phyloP scores from a whole-genome alignment of 2,888 invertebrate genomes.

The Hydroisotoma schaefferi region DNA sequence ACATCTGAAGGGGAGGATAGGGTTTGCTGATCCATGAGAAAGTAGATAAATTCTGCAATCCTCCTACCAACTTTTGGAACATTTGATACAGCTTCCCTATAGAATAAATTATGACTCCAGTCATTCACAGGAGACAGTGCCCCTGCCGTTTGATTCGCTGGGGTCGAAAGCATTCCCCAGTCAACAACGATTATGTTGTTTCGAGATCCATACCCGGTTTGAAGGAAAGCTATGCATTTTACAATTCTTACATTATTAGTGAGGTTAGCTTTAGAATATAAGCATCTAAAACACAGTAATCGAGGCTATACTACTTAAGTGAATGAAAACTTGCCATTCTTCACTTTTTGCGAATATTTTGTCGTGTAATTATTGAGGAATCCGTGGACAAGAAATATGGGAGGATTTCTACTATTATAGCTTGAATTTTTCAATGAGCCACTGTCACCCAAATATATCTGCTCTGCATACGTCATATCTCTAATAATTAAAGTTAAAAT shows the following conservation, averaged over 20 bases:
- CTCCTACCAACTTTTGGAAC: conserved; percentile 32
- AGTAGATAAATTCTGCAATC: conserved; percentile 32
- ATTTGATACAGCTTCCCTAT: conserved; percentile 31
- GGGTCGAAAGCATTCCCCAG: conserved; percentile 34
- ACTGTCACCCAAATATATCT: conserved; percentile 19
- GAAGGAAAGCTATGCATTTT: conserved; percentile 19
- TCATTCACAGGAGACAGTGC: conserved; percentile 19
- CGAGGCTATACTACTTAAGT: too few relatives aligned
- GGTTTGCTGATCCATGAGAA: conserved; percentile 20
- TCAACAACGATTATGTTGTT: conserved; percentile 33
- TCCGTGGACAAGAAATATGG: conserved; percentile 32
- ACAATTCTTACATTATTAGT: background rate
- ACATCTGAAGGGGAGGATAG: conserved; percentile 28
- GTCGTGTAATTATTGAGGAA: conserved; percentile 37
- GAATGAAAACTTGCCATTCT: conserved; percentile 38
- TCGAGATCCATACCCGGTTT: conserved; percentile 14
- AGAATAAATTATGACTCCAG: conserved; percentile 24
- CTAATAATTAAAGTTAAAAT: conserved; percentile 10
- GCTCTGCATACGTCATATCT: conserved; percentile 23
- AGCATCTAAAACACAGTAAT: too few relatives aligned
- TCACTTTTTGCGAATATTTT: conserved; percentile 27
- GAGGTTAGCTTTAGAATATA: too few relatives aligned
- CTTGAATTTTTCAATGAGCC: conserved; percentile 18
- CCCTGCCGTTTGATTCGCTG: conserved; percentile 23
- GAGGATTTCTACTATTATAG: conserved; percentile 16